Evolutionary conservation across 2,797 vertebrate species (phyloP).

Genomic region (Microctenopoma steveboyesi): DNA sequence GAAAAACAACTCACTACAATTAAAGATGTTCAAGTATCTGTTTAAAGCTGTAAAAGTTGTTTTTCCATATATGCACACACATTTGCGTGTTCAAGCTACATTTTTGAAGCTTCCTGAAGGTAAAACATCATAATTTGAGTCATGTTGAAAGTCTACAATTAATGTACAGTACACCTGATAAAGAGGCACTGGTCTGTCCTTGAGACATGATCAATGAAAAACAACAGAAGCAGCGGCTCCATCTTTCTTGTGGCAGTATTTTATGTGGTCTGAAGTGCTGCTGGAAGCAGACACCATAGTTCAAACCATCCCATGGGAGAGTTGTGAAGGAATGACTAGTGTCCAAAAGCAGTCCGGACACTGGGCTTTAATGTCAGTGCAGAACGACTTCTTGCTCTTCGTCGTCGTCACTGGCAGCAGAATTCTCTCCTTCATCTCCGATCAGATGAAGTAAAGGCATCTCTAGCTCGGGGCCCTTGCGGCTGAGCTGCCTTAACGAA

Average conservation of each 20-base stretch:
- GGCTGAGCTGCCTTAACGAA: constrained; percentile 73
- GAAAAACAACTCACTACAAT: constrained; percentile 9
- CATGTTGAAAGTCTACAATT: constrained; percentile 25
- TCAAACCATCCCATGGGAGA: constrained; percentile 1
- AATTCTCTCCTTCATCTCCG: constrained; percentile 57
- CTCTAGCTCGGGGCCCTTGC: constrained; percentile 83
- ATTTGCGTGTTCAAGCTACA: constrained; percentile 27
- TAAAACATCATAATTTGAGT: constrained; percentile 30
- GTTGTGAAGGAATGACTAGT: not conserved
- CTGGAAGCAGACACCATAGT: not conserved
- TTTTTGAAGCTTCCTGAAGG: constrained; percentile 28
- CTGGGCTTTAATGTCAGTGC: constrained; percentile 40
- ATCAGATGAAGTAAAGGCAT: constrained; percentile 82
- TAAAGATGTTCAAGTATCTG: constrained; percentile 11
- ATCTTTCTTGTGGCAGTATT: constrained; percentile 27
- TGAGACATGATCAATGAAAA: not conserved
- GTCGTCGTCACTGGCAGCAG: constrained; percentile 68
- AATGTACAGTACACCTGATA: not conserved
- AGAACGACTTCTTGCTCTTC: constrained; percentile 76
- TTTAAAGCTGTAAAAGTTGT: constrained; percentile 24
- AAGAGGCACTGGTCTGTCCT: not conserved
- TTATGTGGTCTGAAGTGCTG: not conserved
- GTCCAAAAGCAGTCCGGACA: not conserved
- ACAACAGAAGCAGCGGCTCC: not conserved
- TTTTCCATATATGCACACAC: constrained; percentile 40